phyloP scores from a whole-genome alignment of 2,888 invertebrate species.

The Agrochola lota region DNA sequence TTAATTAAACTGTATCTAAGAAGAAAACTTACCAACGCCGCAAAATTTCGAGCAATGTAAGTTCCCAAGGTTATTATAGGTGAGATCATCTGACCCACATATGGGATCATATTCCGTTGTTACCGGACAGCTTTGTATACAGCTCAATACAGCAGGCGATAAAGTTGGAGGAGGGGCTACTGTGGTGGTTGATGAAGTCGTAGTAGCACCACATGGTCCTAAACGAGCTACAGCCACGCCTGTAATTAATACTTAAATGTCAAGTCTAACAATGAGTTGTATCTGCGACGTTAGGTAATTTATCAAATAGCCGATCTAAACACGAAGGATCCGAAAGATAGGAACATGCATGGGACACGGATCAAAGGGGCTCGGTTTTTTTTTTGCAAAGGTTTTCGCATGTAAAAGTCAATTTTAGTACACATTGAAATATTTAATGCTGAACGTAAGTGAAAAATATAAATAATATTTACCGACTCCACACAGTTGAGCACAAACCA shows the following conservation, averaged over 20 bases:
- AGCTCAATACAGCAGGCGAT: slow-evolving; percentile 46
- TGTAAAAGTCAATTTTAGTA: background rate
- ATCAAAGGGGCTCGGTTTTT: background rate
- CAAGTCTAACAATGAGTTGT: background rate
- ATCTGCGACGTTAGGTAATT: background rate
- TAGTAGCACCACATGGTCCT: slow-evolving; percentile 26
- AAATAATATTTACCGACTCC: slow-evolving; percentile 77
- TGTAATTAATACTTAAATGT: slow-evolving; percentile 33
- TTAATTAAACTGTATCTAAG: background rate
- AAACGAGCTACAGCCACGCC: slow-evolving; percentile 25
- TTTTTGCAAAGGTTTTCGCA: background rate
- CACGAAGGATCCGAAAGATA: background rate
- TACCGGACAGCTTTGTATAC: slow-evolving; percentile 75
- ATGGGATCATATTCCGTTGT: slow-evolving; percentile 85
- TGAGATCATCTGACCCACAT: slow-evolving; percentile 82
- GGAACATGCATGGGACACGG: background rate
- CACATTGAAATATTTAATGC: background rate
- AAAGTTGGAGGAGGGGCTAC: slow-evolving; percentile 4
- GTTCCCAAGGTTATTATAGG: slow-evolving; percentile 79
- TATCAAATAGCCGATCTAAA: background rate
- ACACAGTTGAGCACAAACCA: slow-evolving; percentile 82
- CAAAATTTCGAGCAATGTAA: slow-evolving; percentile 81
- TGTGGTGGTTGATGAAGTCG: slow-evolving; percentile 31
- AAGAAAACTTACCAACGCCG: slow-evolving; percentile 80
- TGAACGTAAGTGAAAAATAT: background rate